Evolutionary conservation across 2,888 invertebrate species (phyloP).

Genomic region (Yponomeuta cagnagella): DNA sequence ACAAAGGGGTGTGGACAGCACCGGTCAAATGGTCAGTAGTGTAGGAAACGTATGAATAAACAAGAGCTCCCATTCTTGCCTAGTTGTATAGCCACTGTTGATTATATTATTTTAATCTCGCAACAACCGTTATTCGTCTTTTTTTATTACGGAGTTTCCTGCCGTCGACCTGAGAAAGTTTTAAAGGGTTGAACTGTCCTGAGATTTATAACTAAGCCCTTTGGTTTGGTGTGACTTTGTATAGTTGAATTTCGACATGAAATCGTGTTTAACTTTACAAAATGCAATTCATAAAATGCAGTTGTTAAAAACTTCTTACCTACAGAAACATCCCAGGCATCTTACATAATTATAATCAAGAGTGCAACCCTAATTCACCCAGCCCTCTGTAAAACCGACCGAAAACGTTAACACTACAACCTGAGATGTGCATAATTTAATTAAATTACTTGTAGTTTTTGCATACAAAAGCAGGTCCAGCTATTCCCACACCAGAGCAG

Average conservation of each 20-base stretch:
- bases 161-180: constrained; percentile 60
- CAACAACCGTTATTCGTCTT: constrained; percentile 64
- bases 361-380: constrained; percentile 35
- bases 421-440: constrained; percentile 56
- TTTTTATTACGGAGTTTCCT: constrained; percentile 43
- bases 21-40: constrained; percentile 71
- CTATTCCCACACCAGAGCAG: constrained; percentile 52
- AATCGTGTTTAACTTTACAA: neutral
- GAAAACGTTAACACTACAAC: constrained; percentile 10
- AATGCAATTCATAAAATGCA: neutral
- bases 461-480: constrained; percentile 43
- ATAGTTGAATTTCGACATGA: neutral
- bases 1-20: constrained; percentile 73
- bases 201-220: constrained; percentile 3
- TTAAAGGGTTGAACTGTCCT: constrained; percentile 22
- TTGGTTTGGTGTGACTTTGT: neutral
- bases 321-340: neutral
- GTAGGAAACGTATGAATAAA: constrained; percentile 69
- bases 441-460: constrained; percentile 45
- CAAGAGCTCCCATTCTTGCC: constrained; percentile 54
- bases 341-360: constrained; percentile 12
- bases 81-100: constrained; percentile 44
- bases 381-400: constrained; percentile 18
- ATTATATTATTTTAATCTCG: constrained; percentile 70
- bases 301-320: neutral